Evolutionary conservation across 2,797 vertebrate species (phyloP), one percentile per base, ranked within the genome.

Genomic region (Gadopsis bispinosus): DNA sequence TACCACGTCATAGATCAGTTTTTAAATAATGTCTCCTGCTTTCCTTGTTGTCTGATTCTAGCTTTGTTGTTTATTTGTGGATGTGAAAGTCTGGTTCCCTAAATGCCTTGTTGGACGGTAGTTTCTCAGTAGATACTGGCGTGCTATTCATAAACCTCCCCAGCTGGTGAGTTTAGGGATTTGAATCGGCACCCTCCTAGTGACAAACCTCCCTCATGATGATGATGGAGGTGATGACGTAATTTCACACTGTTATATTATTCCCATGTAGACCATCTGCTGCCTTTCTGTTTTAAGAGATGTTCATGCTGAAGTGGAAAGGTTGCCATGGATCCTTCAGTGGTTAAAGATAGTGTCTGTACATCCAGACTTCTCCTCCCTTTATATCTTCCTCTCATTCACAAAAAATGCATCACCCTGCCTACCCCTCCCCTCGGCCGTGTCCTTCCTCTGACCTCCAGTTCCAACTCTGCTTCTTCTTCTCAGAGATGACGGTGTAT

Each of bases 291-390:
- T 79, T 71, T 70, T 9, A 65, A 74, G 81, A 77, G 51, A 70
- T 64, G 60, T 47, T 75, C 50, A 82, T 51, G 56, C 56, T 73
- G 60, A 79, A 87, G 72, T 69, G 59, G 80, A 61, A 83, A 80
- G 55, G 87, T 84, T 91, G 83, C 83, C 87, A 87, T 84, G 86
- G 80, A 82, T 79, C 62, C 79, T 47, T 79, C 41, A 12, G 33
- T 19, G 62, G 50, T 77, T 85, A 17, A 75, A 75, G 71, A 84
- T 76, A 81, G 59, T 55, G 51, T 79, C 66, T 75, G 53, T 73
- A 71, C 68, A 74, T 80, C 37, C 59, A 69, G 45, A 73, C 64
- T 75, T 63, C 5, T 60, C 37, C 6, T 53, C 37, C 29, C 39
- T 37, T 55, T 79, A 22, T 79, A 78, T 75, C 43, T 26, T 53